Evolutionary conservation across 64 coral and sea anemone species (phyloP), one percentile per base, ranked within the genome.

Genomic region (Stichodactyla helianthus): DNA sequence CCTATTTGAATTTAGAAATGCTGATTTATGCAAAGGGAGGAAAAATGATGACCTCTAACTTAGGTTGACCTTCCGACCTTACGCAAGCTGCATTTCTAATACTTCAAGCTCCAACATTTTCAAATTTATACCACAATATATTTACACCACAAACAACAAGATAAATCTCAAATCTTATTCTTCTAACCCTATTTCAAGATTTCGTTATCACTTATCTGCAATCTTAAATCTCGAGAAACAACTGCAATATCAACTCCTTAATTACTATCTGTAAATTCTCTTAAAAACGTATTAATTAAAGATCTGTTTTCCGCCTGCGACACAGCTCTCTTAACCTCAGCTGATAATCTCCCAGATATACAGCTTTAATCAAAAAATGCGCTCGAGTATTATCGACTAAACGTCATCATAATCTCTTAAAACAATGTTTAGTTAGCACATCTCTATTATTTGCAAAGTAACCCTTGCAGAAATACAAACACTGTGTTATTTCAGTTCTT

Each of bases 311-410:
- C 2, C 23, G 8, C 27, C 68, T 74, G 23, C 4, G 68, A 74
- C 22, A 74, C 25, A 27, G 2, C 68, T 10, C 68, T 31, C 68
- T 74, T 13, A 74, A 74, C 68, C 68, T 23, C 1, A 74, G 20
- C 17, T 5, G 65, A 70, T 70, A 70, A 70, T 70, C 65, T 70
- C 26, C 6, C 25, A 12, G 25, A 65, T 65, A 65, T 65, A 22
- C 62, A 20, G 18, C 19, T 9, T 10, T 74, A 74, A 74, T 74
- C 22, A 74, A 25, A n/a, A 27, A 74, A 31, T 23, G 35, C 23
- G 68, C 68, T 74, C 68, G 27, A 74, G 68, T 74, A 23, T 74
- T 74, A 74, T 11, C 68, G 25, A 74, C 68, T 74, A 74, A 74
- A 74, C 25, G 25, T 13, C 68, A 74, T 74, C 68, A 74, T 74